Base-by-base conservation (phyloP, 64 coral and sea anemone genomes). In the Platygyra sinensis region DNA sequence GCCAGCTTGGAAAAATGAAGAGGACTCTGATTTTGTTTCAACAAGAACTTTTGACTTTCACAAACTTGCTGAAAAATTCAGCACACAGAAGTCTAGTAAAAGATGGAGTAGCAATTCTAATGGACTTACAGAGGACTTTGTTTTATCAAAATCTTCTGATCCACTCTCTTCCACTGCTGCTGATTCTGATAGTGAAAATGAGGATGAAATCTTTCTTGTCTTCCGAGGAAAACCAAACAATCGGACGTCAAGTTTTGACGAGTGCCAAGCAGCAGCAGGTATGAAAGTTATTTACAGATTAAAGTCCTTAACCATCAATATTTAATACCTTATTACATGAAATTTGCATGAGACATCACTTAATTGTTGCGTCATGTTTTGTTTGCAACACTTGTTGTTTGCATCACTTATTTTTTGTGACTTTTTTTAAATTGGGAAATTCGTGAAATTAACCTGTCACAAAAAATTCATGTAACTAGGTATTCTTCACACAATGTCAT, bases 121-220 rank as follows among this genome's bases (percentile, higher is more conserved):
- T 84, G 89, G 50, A 62, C 81, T 91, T 75, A 19, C 67, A 63
- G 79, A 74, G 16, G 79, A 92, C 79, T 55, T 73, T 67, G 75
- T 69, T 31, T 72, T 79, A 86, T 78, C 81, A 84, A 72, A 84
- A 69, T 69, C 62, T 28, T 24, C 81, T 84, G 63, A 71, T 69
- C 81, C 20, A 69, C 81, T 51, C 38, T 84, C 81, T 78, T 8
- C 6, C 20, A 78, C 39, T 29, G 30, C 39, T 29, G 30, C 28
- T 87, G 83, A 72, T 39, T 77, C 75, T 72, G 82, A 92, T 87
- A 61, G 50, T 82, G 83, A 80, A 67, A 85, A 86, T 80, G 46
- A 82, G n/a, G 90, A 92, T 87, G 90, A 92, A 78, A 82, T 92
- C 52, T 92, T 92, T 76, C 74, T 92, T 27, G 74, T 92, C 39